phyloP scores from a whole-genome alignment of 2,888 invertebrate genomes.

The Ormyrus nitidulus region DNA sequence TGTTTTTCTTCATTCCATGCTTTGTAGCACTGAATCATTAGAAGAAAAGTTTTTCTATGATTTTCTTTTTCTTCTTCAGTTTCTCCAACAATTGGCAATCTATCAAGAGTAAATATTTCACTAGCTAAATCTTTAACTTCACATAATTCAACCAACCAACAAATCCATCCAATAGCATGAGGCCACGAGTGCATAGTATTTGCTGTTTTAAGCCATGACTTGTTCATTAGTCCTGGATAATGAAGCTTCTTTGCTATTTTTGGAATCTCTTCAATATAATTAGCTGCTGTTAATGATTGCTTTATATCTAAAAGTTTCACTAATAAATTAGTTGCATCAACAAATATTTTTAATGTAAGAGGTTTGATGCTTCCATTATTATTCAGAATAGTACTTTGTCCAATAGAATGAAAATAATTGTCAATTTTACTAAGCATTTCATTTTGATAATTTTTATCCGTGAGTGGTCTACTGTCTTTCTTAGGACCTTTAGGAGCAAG shows the following conservation, averaged over 20 bases:
- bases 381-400: slow-evolving; percentile 64
- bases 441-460: slow-evolving; percentile 68
- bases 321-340: slow-evolving; percentile 65
- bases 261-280: slow-evolving; percentile 76
- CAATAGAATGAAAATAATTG: slow-evolving; percentile 62
- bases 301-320: slow-evolving; percentile 64
- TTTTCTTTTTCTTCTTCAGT: slow-evolving; percentile 57
- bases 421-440: slow-evolving; percentile 69
- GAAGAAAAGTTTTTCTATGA: slow-evolving; percentile 58
- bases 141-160: slow-evolving; percentile 77
- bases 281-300: slow-evolving; percentile 62
- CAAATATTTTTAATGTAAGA: slow-evolving; percentile 69
- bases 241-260: slow-evolving; percentile 77
- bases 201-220: slow-evolving; percentile 80
- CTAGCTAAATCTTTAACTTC: slow-evolving; percentile 71
- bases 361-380: slow-evolving; percentile 68
- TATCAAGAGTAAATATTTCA: slow-evolving; percentile 63
- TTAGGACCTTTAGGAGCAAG: slow-evolving; percentile 62
- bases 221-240: slow-evolving; percentile 78
- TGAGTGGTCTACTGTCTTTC: slow-evolving; percentile 68
- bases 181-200: slow-evolving; percentile 80
- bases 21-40: slow-evolving; percentile 64
- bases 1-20: slow-evolving; percentile 69
- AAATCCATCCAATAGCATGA: slow-evolving; percentile 78
- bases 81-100: slow-evolving; percentile 64